A percentile compares a stretch with the other conserved stretches of the same genome.
Conservation (phyloP, 2,113 vertebrate genomes). For the Hydropotes inermis region DNA sequence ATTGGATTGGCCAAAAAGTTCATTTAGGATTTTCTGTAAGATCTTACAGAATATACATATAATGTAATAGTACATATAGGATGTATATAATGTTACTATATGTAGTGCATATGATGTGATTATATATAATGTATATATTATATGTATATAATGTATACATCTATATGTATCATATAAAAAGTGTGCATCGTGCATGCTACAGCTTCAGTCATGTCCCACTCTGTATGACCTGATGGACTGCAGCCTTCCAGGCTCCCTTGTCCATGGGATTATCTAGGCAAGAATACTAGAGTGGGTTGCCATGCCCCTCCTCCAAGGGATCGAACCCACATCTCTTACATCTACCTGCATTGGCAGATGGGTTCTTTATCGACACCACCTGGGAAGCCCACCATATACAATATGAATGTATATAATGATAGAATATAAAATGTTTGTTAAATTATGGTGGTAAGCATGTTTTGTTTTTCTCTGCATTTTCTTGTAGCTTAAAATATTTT, state of each 20-base stretch:
- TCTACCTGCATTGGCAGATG: accelerated
- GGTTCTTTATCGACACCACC: not conserved
- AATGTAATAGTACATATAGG: not conserved
- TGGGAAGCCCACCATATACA: not conserved
- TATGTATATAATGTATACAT: not conserved
- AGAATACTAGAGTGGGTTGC: not conserved
- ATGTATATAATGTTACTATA: not conserved
- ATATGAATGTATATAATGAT: not conserved
- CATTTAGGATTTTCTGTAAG: not conserved
- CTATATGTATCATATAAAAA: not conserved
- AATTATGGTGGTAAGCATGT: not conserved
- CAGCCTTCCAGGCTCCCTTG: not conserved
- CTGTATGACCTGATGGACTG: not conserved
- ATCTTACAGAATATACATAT: not conserved
- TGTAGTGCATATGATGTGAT: not conserved
- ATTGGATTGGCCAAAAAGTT: not conserved
- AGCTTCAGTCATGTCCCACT: not conserved
- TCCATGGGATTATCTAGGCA: not conserved
- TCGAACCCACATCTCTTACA: not conserved
- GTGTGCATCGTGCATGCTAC: not conserved
- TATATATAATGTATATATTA: not conserved
- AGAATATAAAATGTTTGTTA: not conserved
- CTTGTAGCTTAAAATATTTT: not conserved
- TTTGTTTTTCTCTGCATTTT: not conserved
- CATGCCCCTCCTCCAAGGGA: not conserved